Conservation (phyloP, 53 echinoderm and acorn worm species). For the Holothuria scabra region DNA sequence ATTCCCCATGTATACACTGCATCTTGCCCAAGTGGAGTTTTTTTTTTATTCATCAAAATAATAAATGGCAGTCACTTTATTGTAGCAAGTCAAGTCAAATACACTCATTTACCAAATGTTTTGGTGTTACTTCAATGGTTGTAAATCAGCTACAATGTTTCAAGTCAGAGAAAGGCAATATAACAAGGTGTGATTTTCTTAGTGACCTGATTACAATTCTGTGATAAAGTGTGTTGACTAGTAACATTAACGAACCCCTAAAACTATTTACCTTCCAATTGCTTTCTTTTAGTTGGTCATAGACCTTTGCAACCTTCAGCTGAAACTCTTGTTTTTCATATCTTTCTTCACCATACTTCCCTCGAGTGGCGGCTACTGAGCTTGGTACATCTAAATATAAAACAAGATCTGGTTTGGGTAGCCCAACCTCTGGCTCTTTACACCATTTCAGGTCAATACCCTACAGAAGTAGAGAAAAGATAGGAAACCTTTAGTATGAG, state of each 20-base stretch:
- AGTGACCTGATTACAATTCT: not conserved
- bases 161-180: too few species aligned
- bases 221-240: not conserved
- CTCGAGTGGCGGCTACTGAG: constrained; percentile 70
- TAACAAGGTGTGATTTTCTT: too few species aligned
- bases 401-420: constrained; percentile 88
- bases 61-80: too few species aligned
- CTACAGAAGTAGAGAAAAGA: constrained; percentile 32
- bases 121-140: too few species aligned
- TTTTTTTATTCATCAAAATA: too few species aligned
- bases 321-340: constrained; percentile 86
- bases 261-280: constrained; percentile 78
- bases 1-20: too few species aligned
- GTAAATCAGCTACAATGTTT: too few species aligned
- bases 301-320: constrained; percentile 69
- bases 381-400: constrained; percentile 68
- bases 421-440: constrained; percentile 77
- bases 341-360: constrained; percentile 81
- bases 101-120: not conserved
- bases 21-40: not conserved
- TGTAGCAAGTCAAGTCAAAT: too few species aligned
- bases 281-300: constrained; percentile 58
- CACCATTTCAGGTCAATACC: constrained; percentile 86
- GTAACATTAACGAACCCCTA: not conserved
- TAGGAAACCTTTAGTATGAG: too few species aligned